Evolutionary conservation across 2,888 invertebrate genomes (phyloP), one percentile per base, ranked within the genome.

Genomic region (Acheta domesticus): DNA sequence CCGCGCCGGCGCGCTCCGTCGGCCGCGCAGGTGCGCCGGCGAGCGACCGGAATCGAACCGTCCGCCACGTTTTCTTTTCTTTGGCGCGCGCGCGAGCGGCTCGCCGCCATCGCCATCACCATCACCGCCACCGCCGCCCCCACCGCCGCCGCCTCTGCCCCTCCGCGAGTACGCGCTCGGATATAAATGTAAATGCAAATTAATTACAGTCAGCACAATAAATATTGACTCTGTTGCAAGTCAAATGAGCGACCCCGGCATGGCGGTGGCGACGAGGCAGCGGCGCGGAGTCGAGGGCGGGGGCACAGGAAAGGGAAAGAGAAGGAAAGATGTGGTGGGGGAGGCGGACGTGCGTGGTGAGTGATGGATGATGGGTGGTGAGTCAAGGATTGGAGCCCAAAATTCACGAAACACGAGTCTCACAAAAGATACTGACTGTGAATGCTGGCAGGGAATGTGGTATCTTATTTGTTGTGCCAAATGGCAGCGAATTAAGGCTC

Each of bases 161-260:
- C 36, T 36, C 8, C 36, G 36, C 36, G 36, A 36, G 36, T 36
- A n/a, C 14, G 16, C 62, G 62, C 62, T 62, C 62, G 12, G n/a
- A 3, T 62, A 62, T 8, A 62, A 62, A 62, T 62, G 62, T 62
- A 62, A 62, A 62, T 62, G 62, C 62, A 62, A 62, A 62, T 62
- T 62, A 62, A 62, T 62, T 62, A 62, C 62, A 62, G 62, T 62
- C 62, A 62, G 62, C 62, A 62, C 62, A 62, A 62, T 62, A 62
- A 62, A 62, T 62, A 62, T 62, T 62, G 62, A 62, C 62, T 62
- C 62, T 62, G 62, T 62, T 62, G 62, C 62, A 62, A 62, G 14
- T 62, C 62, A 62, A 62, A 62, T 62, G 62, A 62, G 62, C 62
- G 36, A 36, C 36, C 8, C 36, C 36, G 62, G 16, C 16, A 62